A percentile compares a stretch with the other conserved stretches of the same genome.
These are phyloP conservation scores for Ceratoteleas bidentatus DNA, from an alignment of 1,140 invertebrate genomes.

Conservation along the genomic window DNA sequence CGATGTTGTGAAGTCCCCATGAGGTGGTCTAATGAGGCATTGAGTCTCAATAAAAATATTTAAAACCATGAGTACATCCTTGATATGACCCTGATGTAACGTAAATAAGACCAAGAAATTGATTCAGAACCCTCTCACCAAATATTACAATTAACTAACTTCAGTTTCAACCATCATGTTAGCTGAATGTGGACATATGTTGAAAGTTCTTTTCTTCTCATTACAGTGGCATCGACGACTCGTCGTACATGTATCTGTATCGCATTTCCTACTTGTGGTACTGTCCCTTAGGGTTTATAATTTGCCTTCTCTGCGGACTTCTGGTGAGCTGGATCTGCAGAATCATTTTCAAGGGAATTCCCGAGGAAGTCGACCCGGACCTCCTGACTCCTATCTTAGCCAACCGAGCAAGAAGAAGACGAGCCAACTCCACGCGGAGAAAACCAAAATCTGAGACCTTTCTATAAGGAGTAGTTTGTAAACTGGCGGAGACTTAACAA, in stretches of 20 bases:
- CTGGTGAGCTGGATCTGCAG: constrained; percentile 81
- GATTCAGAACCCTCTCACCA: too few species aligned
- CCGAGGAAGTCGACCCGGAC: constrained; percentile 81
- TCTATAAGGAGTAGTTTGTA: too few species aligned
- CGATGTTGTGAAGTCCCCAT: too few species aligned
- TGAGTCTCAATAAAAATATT: too few species aligned
- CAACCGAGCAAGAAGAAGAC: constrained; percentile 49
- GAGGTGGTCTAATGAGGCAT: too few species aligned
- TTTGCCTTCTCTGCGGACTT: constrained; percentile 85
- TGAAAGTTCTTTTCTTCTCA: constrained; percentile 8
- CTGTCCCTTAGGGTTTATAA: constrained; percentile 85
- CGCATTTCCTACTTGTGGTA: constrained; percentile 86
- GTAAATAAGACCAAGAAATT: too few species aligned
- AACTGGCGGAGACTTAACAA: too few species aligned
- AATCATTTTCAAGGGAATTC: constrained; percentile 64
- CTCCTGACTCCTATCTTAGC: constrained; percentile 83
- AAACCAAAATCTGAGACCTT: constrained; percentile 17
- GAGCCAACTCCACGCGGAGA: constrained; percentile 11
- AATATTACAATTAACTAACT: too few species aligned
- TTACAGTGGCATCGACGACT: constrained; percentile 32
- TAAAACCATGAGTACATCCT: too few species aligned
- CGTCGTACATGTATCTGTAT: constrained; percentile 79
- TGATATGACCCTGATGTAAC: too few species aligned
- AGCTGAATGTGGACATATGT: not conserved
- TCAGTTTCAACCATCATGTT: not conserved